Percentiles rank a stretch among this genome's conserved stretches.
Evolutionary conservation across 1,140 invertebrate species (phyloP).

Genomic region (Bombus pascuorum): DNA sequence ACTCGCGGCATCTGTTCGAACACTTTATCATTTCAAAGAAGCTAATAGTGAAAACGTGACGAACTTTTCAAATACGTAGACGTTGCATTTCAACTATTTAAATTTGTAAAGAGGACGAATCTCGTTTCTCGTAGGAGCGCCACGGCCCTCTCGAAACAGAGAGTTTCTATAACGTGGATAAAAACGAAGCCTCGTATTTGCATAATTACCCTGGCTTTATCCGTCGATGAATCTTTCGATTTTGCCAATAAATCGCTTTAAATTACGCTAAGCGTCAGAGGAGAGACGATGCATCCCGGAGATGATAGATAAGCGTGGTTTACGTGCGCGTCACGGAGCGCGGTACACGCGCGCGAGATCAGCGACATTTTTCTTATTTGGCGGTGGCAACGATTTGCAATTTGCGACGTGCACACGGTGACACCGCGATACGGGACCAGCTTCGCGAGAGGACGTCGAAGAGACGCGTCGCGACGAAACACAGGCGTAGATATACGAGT

Average conservation of each 20-base stretch:
- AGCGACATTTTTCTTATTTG: slow-evolving; percentile 41
- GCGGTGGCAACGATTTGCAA: slow-evolving; percentile 39
- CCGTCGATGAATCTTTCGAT: slow-evolving; percentile 30
- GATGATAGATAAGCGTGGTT: slow-evolving; percentile 22
- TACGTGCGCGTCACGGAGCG: slow-evolving; percentile 14
- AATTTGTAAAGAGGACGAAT: neutral
- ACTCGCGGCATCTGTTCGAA: no score
- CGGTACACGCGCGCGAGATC: neutral
- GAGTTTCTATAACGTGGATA: neutral
- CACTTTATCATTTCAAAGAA: no score
- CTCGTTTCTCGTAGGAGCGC: neutral
- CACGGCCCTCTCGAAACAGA: neutral
- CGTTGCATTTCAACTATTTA: neutral
- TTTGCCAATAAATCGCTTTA: slow-evolving; percentile 25
- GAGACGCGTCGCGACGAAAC: neutral
- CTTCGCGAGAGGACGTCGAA: neutral
- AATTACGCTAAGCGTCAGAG: slow-evolving; percentile 8
- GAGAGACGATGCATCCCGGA: neutral
- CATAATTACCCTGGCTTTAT: slow-evolving; percentile 13
- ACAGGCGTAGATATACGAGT: slow-evolving; percentile 49
- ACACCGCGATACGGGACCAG: neutral
- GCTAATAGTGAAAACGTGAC: no score
- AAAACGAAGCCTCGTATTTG: slow-evolving; percentile 19
- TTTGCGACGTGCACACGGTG: slow-evolving; percentile 33
- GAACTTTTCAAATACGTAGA: neutral